A percentile compares a stretch with the other conserved stretches of the same genome.
phyloP scores from a whole-genome alignment of 2,113 vertebrate species.

The Cyphomyrus discorhynchus region DNA sequence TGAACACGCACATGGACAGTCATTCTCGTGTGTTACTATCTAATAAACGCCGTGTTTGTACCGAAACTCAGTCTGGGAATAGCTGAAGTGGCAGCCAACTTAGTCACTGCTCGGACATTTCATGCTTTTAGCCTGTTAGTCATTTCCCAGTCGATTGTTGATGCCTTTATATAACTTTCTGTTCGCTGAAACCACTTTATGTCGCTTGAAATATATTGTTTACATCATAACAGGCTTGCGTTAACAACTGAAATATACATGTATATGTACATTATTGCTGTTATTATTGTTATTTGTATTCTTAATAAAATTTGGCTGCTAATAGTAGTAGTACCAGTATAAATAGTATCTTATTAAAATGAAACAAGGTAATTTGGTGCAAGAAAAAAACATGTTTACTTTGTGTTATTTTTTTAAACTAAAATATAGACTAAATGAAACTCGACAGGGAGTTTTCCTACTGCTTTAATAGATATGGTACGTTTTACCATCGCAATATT shows the following conservation, averaged over 20 bases:
- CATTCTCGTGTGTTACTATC: neutral
- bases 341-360: neutral
- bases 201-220: neutral
- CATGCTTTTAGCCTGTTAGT: neutral
- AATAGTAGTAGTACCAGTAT: neutral
- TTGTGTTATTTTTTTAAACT: neutral
- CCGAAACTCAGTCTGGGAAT: neutral
- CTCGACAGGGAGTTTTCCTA: neutral
- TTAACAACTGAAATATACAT: neutral
- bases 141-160: neutral
- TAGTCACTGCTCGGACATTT: neutral
- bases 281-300: neutral
- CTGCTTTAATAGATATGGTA: neutral
- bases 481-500: neutral
- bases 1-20: neutral
- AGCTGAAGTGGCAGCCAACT: neutral
- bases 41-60: neutral
- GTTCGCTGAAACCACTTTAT: neutral
- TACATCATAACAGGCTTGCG: neutral
- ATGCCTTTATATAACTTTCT: neutral
- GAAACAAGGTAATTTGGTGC: neutral
- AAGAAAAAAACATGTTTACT: neutral
- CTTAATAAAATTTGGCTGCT: neutral
- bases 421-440: neutral
- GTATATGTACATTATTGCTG: constrained; percentile 2